Percentiles rank a stretch among this genome's conserved stretches.
These are phyloP conservation scores for Siniperca knerii DNA, from an alignment of 2,113 vertebrate species.

Conservation along the genomic window DNA sequence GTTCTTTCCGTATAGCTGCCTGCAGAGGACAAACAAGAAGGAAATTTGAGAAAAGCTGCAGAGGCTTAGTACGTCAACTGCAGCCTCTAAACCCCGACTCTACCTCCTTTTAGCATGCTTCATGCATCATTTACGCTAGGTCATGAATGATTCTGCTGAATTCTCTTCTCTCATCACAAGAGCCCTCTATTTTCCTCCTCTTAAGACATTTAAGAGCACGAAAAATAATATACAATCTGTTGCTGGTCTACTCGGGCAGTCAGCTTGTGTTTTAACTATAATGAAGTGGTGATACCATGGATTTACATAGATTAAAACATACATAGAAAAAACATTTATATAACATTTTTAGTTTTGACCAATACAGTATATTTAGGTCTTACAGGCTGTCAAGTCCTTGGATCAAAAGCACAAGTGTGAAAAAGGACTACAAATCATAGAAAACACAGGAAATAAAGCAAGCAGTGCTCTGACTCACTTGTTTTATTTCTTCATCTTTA, in stretches of 20 bases:
- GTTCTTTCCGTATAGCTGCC: slow-evolving; percentile 98
- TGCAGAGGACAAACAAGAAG: slow-evolving; percentile 70
- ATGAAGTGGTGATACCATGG: slow-evolving; percentile 3
- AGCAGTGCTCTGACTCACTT: too few species aligned
- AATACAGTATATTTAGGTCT: not conserved
- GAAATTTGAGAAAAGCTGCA: slow-evolving; percentile 39
- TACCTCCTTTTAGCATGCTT: slow-evolving; percentile 57
- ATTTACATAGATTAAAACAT: slow-evolving; percentile 13
- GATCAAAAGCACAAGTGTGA: slow-evolving; percentile 8
- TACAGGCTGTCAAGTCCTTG: not conserved
- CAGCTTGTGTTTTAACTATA: slow-evolving; percentile 12
- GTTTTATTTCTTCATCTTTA: too few species aligned
- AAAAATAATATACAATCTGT: slow-evolving; percentile 36
- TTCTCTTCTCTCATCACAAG: slow-evolving; percentile 37
- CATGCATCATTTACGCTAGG: slow-evolving; percentile 72
- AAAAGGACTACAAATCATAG: not conserved
- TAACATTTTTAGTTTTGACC: not conserved
- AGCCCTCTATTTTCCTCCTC: slow-evolving; percentile 30
- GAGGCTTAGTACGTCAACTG: slow-evolving; percentile 42
- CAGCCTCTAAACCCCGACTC: slow-evolving; percentile 40
- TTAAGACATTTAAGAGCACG: slow-evolving; percentile 14
- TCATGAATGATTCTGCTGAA: slow-evolving; percentile 55
- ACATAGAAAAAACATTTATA: not conserved
- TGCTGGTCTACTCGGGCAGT: slow-evolving; percentile 19
- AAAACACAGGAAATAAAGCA: not conserved